Conservation (phyloP, 2,888 invertebrate genomes). For the Acleris literana region DNA sequence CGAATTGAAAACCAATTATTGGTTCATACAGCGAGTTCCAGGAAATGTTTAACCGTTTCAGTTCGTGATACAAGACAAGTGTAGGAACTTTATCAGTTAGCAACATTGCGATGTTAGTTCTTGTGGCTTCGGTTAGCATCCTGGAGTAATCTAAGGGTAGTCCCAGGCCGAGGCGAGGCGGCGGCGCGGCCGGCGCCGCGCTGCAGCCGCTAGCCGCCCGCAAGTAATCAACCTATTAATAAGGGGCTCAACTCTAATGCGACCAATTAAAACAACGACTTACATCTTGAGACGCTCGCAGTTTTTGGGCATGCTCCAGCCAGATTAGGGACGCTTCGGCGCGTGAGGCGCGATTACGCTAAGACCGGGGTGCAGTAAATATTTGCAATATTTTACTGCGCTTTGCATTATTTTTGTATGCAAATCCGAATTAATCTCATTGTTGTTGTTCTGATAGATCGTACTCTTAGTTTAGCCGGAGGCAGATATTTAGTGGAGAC, state of each 20-base stretch:
- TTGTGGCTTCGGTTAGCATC: constrained; percentile 15
- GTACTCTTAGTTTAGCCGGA: constrained; percentile 72
- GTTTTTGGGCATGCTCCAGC: constrained; percentile 81
- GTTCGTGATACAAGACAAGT: background rate
- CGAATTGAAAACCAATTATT: constrained; percentile 26
- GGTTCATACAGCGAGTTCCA: constrained; percentile 16
- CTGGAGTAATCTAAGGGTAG: constrained; percentile 18
- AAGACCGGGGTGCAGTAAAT: constrained; percentile 22
- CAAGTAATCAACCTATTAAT: constrained; percentile 83
- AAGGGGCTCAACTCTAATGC: constrained; percentile 78
- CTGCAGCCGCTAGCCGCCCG: constrained; percentile 59
- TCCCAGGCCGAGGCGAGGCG: constrained; percentile 12
- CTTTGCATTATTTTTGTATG: constrained; percentile 50
- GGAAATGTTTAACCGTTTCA: constrained; percentile 1
- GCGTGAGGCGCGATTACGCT: constrained; percentile 54
- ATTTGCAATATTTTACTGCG: constrained; percentile 21
- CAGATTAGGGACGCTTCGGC: constrained; percentile 70
- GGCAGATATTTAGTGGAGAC: constrained; percentile 67
- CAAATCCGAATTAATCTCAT: constrained; percentile 70
- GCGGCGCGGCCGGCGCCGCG: constrained; percentile 40
- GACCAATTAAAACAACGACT: constrained; percentile 80
- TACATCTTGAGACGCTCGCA: constrained; percentile 76
- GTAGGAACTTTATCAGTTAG: background rate
- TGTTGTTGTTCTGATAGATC: constrained; percentile 65
- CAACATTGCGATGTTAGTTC: constrained; percentile 2